Evolutionary conservation across 2,797 vertebrate species (phyloP), one percentile per base, ranked within the genome.

Genomic region (Acanthurus lineatus): DNA sequence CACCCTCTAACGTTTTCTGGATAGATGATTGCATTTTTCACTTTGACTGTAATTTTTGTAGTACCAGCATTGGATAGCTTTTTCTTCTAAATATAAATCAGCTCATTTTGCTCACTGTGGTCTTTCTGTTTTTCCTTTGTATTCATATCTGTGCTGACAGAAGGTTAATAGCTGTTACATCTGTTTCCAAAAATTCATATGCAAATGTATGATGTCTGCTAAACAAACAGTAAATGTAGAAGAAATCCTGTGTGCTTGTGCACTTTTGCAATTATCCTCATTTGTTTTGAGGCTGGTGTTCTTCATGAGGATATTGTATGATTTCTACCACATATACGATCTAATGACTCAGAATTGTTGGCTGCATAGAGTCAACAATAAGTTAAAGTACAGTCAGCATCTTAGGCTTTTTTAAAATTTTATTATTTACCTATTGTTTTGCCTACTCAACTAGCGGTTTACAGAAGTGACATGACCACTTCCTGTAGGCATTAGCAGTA

Each of bases 401-500:
- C 62, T 59, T 28, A 71, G 54, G 5, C 15, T 15, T 59, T 32
- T 58, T 28, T 28, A n/a, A n/a, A n/a, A n/a, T 54, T 72, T 42
- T 42, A 42, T 9, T 0, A 35, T 53, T 64, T 32, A 49, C 40
- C 22, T 19, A 28, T 19, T 1, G 0, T 63, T 49, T 56, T 10
- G 42, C 51, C 32, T n/a, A 56, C 54, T 70, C 19, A 42, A 2
- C 17, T 14, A 11, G 59, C 40, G 3, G 11, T n/a, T 47, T 53
- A 11, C 54, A 52, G 38, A 32, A 15, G 28, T 71, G 54, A 78
- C 14, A 45, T 76, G 69, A 69, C 62, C 45, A 72, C 59, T 81
- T 84, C 71, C 16, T 44, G 51, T 53, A 22, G 68, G 16, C 62
- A 79, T 82, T 72, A 85, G 60, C 76, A 60, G 73, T 56, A 83